Evolutionary conservation across 2,888 invertebrate genomes (phyloP).

Genomic region (Ramazzottius varieornatus): DNA sequence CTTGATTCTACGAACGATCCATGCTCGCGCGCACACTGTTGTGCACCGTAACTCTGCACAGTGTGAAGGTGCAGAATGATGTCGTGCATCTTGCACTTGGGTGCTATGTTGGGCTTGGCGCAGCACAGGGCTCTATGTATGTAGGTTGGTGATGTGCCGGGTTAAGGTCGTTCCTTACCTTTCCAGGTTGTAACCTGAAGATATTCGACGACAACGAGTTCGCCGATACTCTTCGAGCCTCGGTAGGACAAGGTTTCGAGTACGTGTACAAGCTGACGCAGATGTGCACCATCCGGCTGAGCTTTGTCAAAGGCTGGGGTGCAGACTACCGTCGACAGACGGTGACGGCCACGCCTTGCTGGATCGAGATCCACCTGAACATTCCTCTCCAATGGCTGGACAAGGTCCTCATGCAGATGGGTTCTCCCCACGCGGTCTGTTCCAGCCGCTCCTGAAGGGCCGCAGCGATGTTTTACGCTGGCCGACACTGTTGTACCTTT

Average conservation of each 20-base stretch:
- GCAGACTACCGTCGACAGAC: constrained; percentile 97
- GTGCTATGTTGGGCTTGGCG: no score
- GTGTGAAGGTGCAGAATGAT: no score
- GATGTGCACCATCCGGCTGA: constrained; percentile 96
- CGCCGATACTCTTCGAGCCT: constrained; percentile 42
- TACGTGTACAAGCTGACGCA: constrained; percentile 95
- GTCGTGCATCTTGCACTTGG: no score
- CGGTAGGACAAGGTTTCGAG: constrained; percentile 56
- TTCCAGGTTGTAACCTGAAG: constrained; percentile 55
- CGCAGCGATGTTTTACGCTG: not conserved
- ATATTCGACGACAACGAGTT: constrained; percentile 97
- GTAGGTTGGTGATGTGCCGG: no score
- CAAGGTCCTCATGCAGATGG: constrained; percentile 92
- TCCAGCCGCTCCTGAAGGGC: not conserved
- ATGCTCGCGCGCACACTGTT: no score
- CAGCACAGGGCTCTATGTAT: no score
- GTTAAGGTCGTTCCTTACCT: no score
- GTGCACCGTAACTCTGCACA: no score
- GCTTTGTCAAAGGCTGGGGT: constrained; percentile 98
- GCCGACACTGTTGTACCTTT: no score
- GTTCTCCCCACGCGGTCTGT: constrained; percentile 54
- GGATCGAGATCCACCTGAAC: constrained; percentile 95
- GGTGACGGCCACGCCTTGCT: constrained; percentile 94
- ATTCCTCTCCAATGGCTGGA: constrained; percentile 96
- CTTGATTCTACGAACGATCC: no score